Evolutionary conservation across 2,113 vertebrate genomes (phyloP).

Genomic region (Pheucticus melanocephalus): DNA sequence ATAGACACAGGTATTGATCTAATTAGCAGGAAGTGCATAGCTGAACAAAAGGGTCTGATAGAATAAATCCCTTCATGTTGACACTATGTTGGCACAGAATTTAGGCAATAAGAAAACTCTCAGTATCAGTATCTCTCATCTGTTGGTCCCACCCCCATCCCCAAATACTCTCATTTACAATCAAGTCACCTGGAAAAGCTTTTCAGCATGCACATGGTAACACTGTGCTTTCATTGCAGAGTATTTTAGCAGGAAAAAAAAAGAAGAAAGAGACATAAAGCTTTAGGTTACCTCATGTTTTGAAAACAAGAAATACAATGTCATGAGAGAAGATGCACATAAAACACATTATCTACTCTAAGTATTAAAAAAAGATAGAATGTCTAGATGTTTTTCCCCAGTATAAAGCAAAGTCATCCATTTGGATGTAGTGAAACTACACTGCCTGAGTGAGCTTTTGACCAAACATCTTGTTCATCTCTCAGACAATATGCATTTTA

Average conservation of each 20-base stretch:
- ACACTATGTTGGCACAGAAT: neutral
- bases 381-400: neutral
- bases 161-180: neutral
- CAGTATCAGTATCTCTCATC: neutral
- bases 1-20: constrained; percentile 47
- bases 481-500: neutral
- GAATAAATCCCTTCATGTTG: constrained; percentile 29
- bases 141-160: neutral
- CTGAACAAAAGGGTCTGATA: neutral
- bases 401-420: neutral
- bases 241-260: neutral
- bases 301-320: neutral
- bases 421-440: neutral
- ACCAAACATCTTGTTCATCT: neutral
- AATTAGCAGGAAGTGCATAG: constrained; percentile 47
- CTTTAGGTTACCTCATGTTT: neutral
- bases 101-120: neutral
- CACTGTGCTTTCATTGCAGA: neutral
- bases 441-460: neutral
- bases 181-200: neutral
- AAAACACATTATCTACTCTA: neutral
- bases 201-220: neutral
- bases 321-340: neutral
- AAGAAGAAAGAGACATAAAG: accelerated
- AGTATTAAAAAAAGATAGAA: neutral